Base-by-base conservation (phyloP, 2,113 vertebrate species). In the human (Homo sapiens) region DNA sequence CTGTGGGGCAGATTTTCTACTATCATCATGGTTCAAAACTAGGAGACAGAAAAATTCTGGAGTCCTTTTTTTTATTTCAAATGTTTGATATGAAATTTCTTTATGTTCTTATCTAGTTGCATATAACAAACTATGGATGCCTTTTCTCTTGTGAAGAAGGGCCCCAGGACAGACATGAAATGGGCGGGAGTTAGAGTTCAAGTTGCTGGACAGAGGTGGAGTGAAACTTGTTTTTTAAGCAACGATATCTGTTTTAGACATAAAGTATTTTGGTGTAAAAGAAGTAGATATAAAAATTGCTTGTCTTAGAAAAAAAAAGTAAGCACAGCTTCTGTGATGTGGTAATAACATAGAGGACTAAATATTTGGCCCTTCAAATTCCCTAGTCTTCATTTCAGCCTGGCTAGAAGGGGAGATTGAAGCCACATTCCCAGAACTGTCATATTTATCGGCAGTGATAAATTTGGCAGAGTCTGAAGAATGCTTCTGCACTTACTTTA, bases 401-500 rank as follows among this genome's bases (percentile, higher is more conserved):
- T 95, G 32, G n/a, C 82, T 70, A 85, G 70, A 81, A 92, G 88
- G 81, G 52, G 57, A 97, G 92, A 89, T 61, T 93, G 94, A 96
- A 96, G 66, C 59, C 52, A 75, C 92, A 85, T 94, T 94, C 94
- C 72, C 72, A 89, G 84, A 98, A 98, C 96, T 96, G 89, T 95
- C 90, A 81, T 96, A 92, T 95, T 97, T 97, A 97, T 86, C 20
- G 0, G 90, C 89, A 89, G 89, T 87, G 91, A 98, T 96, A 91
- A 95, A 97, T 96, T 84, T 97, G 96, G 95, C 93, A 95, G 89
- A 94, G 79, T 93, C 82, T 59, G 86, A 97, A 94, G 96, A 89
- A 94, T 68, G 93, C 93, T 79, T 97, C 95, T 97, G 89, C 91
- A 96, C 96, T 97, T 75, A 95, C 86, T 93, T 97, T 84, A 95